phyloP scores from a whole-genome alignment of 1,140 invertebrate species.

The Conus betulinus region DNA sequence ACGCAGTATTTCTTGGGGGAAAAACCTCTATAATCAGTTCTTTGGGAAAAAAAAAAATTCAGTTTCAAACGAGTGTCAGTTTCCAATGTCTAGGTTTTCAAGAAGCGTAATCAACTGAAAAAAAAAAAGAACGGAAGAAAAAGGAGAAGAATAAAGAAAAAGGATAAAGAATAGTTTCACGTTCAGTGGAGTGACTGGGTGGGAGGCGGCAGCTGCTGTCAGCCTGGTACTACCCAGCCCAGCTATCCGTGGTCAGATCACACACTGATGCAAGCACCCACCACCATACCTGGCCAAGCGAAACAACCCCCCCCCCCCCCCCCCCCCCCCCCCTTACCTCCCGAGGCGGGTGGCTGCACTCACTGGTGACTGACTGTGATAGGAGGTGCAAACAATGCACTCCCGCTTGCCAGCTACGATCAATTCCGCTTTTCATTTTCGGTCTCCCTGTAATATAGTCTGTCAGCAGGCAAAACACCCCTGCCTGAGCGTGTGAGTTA shows the following conservation, averaged over 20 bases:
- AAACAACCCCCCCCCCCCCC: not conserved
- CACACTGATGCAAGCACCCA: not conserved
- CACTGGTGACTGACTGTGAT: not conserved
- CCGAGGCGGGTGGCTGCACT: not conserved
- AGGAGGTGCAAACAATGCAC: not conserved
- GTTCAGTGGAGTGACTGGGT: not conserved
- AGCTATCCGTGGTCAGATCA: constrained; percentile 17
- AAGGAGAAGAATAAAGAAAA: no score
- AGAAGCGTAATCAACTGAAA: no score
- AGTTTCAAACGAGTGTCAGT: no score
- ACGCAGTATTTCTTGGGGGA: no score
- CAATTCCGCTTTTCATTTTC: constrained; percentile 8
- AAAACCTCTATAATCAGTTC: no score
- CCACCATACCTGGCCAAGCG: constrained; percentile 20
- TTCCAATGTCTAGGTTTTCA: no score
- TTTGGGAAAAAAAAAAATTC: no score
- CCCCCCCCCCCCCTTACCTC: not conserved
- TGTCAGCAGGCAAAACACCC: not conserved
- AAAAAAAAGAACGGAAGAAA: no score
- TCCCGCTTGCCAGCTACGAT: not conserved
- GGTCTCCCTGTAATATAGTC: not conserved
- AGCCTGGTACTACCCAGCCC: not conserved
- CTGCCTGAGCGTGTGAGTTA: not conserved
- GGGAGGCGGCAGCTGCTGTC: constrained; percentile 3
- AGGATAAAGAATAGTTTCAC: no score